A percentile compares a stretch with the other conserved stretches of the same genome.
phyloP scores from a whole-genome alignment of 2,888 invertebrate genomes.

The Cremastobaeus sp. region DNA sequence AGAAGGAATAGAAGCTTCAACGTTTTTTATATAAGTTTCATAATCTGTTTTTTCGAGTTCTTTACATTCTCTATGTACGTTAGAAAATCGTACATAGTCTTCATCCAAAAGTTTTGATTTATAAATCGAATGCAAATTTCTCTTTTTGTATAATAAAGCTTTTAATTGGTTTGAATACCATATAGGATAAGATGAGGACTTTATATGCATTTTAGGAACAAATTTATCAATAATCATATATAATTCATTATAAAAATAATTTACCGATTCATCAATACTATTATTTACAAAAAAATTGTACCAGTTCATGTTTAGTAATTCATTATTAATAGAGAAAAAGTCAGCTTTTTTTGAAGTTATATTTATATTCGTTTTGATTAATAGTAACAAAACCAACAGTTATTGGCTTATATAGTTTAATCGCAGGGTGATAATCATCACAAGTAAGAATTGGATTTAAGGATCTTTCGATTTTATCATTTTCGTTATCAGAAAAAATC shows the following conservation, averaged over 20 bases:
- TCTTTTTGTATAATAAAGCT: not conserved
- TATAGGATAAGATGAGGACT: not conserved
- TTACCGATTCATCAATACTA: not conserved
- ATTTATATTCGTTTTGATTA: not conserved
- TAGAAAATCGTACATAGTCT: not conserved
- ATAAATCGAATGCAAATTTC: not conserved
- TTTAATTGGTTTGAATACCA: not conserved
- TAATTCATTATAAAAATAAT: not conserved
- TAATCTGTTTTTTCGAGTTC: not conserved
- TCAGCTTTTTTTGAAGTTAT: not conserved
- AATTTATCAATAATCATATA: not conserved
- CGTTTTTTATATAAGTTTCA: not conserved
- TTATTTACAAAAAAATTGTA: not conserved
- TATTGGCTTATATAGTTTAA: not conserved
- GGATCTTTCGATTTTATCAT: not conserved
- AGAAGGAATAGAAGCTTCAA: not conserved
- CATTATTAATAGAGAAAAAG: not conserved
- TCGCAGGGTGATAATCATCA: not conserved
- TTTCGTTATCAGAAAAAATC: not conserved
- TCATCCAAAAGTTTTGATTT: not conserved
- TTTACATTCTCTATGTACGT: not conserved
- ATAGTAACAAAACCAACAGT: not conserved
- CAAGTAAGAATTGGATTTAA: not conserved
- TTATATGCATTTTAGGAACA: not conserved
- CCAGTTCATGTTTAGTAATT: not conserved